A percentile compares a stretch with the other conserved stretches of the same genome.
phyloP scores from a whole-genome alignment of 2,797 vertebrate species.

The Stomatorhinus walkeri region DNA sequence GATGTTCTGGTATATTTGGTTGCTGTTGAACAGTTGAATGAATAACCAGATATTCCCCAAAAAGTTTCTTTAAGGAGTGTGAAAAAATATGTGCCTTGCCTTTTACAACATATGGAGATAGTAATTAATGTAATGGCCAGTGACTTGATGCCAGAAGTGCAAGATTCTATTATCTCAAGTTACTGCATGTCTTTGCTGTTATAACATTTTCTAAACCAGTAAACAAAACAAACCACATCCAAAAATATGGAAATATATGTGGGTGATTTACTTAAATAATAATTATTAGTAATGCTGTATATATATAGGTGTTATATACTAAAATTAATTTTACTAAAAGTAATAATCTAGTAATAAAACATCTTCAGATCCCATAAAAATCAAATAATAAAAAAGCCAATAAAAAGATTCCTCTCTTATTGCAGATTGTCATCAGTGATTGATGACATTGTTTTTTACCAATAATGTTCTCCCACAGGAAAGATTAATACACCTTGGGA shows the following conservation, averaged over 20 bases:
- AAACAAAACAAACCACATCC: neutral
- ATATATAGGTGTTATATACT: neutral
- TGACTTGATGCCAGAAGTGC: neutral
- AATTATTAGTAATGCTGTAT: neutral
- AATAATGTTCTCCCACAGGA: constrained; percentile 31
- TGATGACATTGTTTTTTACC: constrained; percentile 30
- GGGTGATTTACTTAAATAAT: neutral
- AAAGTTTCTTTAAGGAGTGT: neutral
- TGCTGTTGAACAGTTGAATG: neutral
- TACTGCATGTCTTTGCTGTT: neutral
- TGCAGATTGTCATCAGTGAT: constrained; percentile 31
- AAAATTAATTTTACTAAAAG: neutral
- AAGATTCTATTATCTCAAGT: neutral
- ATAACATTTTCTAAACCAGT: neutral
- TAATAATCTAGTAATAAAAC: neutral
- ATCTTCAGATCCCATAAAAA: neutral
- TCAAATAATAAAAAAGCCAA: constrained; percentile 15
- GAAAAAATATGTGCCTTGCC: neutral
- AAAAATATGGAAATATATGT: neutral
- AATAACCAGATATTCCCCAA: neutral
- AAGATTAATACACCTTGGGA: constrained; percentile 28
- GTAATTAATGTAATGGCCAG: neutral
- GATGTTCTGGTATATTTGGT: neutral
- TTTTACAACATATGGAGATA: neutral
- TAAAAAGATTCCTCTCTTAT: constrained; percentile 22